phyloP scores from a whole-genome alignment of 1,140 invertebrate genomes.

The Holotrichia oblita region DNA sequence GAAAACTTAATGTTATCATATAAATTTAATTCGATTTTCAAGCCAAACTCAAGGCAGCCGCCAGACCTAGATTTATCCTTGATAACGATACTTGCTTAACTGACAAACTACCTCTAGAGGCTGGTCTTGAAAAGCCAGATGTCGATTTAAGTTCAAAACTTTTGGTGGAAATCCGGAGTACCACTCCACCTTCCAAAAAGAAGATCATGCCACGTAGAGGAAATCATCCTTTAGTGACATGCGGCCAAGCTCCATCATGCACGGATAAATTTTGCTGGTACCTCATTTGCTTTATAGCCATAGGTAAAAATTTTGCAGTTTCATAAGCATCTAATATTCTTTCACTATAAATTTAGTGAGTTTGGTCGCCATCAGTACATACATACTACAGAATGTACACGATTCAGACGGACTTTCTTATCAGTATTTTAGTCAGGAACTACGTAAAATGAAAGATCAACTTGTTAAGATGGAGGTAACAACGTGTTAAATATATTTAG shows the following conservation, averaged over 20 bases:
- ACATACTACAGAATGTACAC: background rate
- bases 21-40: background rate
- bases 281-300: background rate
- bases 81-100: background rate
- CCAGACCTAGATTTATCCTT: background rate
- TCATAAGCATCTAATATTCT: background rate
- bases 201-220: background rate
- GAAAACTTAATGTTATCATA: background rate
- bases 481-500: background rate
- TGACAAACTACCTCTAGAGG: background rate
- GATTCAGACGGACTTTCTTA: background rate
- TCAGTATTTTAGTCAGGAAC: background rate
- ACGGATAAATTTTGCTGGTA: constrained; percentile 23
- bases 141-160: background rate
- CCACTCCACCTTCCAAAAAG: background rate
- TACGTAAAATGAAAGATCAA: background rate
- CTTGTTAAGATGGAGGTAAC: background rate
- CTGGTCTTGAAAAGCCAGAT: background rate
- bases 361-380: background rate
- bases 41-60: constrained; percentile 1
- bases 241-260: background rate
- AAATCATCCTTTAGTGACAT: background rate
- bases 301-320: background rate
- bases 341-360: background rate
- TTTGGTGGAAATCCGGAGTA: background rate